These are phyloP conservation scores for Peucedramus taeniatus DNA, from an alignment of 2,113 vertebrate species.

Conservation along the genomic window DNA sequence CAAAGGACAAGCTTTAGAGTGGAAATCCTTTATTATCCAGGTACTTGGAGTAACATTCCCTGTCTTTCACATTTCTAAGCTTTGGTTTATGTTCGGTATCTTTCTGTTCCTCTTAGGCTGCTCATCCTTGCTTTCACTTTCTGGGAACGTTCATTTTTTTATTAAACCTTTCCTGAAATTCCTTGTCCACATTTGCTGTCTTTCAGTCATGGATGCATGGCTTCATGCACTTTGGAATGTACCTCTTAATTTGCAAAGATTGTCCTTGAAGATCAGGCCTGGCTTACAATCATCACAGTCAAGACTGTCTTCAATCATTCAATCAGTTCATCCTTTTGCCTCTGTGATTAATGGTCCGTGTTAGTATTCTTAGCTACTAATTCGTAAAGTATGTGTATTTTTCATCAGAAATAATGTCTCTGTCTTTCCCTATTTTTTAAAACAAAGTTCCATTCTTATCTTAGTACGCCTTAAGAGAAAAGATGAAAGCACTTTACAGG, in stretches of 20 bases:
- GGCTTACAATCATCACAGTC: neutral
- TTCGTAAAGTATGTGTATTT: neutral
- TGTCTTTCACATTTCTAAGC: neutral
- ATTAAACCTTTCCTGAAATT: neutral
- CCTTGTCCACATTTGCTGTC: neutral
- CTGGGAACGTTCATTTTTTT: neutral
- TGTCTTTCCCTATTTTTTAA: neutral
- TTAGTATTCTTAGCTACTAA: neutral
- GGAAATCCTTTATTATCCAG: neutral
- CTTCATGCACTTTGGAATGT: neutral
- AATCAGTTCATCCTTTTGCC: neutral
- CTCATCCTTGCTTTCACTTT: neutral
- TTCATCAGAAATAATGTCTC: neutral
- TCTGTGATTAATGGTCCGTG: neutral
- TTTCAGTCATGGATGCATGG: neutral
- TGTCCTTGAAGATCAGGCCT: neutral
- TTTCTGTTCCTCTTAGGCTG: neutral
- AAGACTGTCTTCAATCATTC: neutral
- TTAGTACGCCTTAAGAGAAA: neutral
- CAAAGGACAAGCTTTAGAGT: neutral
- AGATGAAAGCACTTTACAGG: neutral
- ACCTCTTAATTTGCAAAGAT: neutral
- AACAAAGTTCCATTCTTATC: neutral
- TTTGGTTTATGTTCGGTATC: neutral
- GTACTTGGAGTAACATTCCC: neutral